These are phyloP conservation scores for Nasonia oneida DNA, from an alignment of 2,888 invertebrate genomes.

Conservation along the genomic window DNA sequence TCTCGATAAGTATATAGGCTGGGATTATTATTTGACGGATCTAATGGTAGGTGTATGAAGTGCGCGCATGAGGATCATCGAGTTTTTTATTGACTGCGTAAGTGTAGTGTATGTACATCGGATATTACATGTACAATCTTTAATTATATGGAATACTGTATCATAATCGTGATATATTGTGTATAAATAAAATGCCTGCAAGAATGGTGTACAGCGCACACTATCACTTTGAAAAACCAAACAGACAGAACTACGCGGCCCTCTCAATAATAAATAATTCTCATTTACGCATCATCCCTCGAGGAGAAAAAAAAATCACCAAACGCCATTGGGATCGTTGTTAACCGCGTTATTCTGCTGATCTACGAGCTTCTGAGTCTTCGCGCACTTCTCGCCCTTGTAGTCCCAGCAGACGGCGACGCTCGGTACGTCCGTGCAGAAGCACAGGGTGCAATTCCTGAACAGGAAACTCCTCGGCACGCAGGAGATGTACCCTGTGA, in stretches of 20 bases:
- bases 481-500: conserved; percentile 47
- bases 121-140: too few species aligned
- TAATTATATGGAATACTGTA: too few species aligned
- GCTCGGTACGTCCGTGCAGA: conserved; percentile 54
- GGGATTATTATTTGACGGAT: conserved; percentile 34
- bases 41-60: not conserved
- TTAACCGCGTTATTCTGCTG: conserved; percentile 20
- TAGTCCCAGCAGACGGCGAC: conserved; percentile 56
- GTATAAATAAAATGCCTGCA: not conserved
- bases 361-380: conserved; percentile 24
- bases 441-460: conserved; percentile 50
- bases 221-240: too few species aligned
- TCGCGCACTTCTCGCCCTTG: conserved; percentile 25
- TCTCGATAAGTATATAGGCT: not conserved
- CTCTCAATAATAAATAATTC: not conserved
- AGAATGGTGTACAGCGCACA: too few species aligned
- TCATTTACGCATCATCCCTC: not conserved
- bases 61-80: too few species aligned
- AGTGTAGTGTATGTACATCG: too few species aligned
- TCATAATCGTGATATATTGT: too few species aligned
- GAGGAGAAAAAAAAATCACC: conserved; percentile 22
- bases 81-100: not conserved
- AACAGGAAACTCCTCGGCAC: conserved; percentile 47
- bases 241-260: too few species aligned
- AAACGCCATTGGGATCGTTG: conserved; percentile 46